Base-by-base conservation (phyloP, 2,888 invertebrate species). In the Pardosa pseudoannulata region DNA sequence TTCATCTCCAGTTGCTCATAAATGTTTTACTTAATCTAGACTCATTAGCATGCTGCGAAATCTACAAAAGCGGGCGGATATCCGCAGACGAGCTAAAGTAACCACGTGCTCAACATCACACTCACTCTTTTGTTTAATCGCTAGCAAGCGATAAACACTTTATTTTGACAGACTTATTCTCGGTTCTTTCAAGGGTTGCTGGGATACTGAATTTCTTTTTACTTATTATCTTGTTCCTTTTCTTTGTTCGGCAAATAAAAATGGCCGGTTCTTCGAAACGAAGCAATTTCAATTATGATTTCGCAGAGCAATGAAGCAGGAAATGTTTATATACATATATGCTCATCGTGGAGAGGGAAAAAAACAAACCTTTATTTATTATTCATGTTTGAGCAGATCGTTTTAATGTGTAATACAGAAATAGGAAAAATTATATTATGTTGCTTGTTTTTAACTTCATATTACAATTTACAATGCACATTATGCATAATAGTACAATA, bases 101-200 rank as follows among this genome's bases (percentile, higher is more conserved):
- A 75, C 75, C 82, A 76, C 70, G 71, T 71, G 56, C 56, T 56
- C 23, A 23, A 56, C 23, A 56, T 56, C 56, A 46, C 70, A 72
- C 56, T 64, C 29, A 50, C 23, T 27, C 70, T 32, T 70, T 82
- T 83, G 76, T 83, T 83, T 83, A 83, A 83, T 83, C 82, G 75
- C 71, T 83, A 32, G 32, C 27, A 19, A 85, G 83, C 83, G 83
- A 85, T 85, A 85, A 85, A 85, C 67, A 56, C 64, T 36, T 78
- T 78, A 85, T 72, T 85, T 85, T 78, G 78, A 85, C 78, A 85
- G 78, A 56, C 78, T 56, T 31, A 23, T 56, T 56, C 56, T 56
- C 56, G 23, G 23, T 23, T 56, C 56, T 1, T 39, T 70, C 46
- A 50, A 78, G 78, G 78, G 83, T 78, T 85, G 83, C 83, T 64